These are phyloP conservation scores for Bombyx mori DNA, from an alignment of 1,140 invertebrate species.

Conservation along the genomic window DNA sequence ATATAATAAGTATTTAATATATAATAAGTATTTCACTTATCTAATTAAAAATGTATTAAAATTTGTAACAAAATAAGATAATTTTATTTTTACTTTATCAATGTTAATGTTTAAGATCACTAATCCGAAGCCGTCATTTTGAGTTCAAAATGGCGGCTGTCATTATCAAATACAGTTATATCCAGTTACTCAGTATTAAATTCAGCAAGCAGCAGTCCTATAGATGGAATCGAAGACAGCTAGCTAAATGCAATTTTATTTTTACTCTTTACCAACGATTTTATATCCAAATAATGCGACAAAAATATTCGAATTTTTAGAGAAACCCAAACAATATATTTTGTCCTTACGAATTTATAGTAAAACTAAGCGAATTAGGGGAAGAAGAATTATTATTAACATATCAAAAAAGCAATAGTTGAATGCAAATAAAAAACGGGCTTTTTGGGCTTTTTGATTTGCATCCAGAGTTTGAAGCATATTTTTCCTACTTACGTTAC, in stretches of 20 bases:
- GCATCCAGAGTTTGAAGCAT: too few species aligned
- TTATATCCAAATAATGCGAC: too few species aligned
- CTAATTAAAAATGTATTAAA: constrained; percentile 6
- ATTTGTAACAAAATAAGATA: constrained; percentile 7
- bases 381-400: too few species aligned
- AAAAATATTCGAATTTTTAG: too few species aligned
- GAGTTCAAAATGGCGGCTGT: constrained; percentile 11
- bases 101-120: constrained; percentile 2
- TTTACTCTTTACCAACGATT: constrained; percentile 13
- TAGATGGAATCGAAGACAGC: constrained; percentile 10
- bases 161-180: not conserved
- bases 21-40: constrained; percentile 5
- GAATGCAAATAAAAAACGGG: too few species aligned
- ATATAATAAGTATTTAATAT: constrained; percentile 6
- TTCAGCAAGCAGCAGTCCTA: constrained; percentile 4
- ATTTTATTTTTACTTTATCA: constrained; percentile 8
- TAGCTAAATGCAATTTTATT: constrained; percentile 15
- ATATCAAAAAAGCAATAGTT: too few species aligned
- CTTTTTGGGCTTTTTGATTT: too few species aligned
- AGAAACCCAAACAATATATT: too few species aligned
- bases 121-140: constrained; percentile 4
- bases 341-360: too few species aligned
- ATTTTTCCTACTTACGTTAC: too few species aligned
- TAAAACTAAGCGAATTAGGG: too few species aligned
- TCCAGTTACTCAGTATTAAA: too few species aligned